Evolutionary conservation across 1,140 invertebrate species (phyloP).

Genomic region (Proales similis): DNA sequence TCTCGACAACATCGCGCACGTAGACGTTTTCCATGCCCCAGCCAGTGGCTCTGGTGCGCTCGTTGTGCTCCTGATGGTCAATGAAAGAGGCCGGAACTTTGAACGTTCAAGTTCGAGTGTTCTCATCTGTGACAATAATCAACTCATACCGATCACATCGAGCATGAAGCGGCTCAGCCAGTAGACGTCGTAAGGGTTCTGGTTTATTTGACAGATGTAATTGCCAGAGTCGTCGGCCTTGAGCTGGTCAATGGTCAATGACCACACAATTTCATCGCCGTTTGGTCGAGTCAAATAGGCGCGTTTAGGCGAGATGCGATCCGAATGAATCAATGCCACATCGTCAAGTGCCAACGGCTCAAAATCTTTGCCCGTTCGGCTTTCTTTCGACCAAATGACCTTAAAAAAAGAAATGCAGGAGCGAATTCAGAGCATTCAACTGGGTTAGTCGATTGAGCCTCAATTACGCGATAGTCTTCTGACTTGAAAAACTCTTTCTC

Average conservation of each 20-base stretch:
- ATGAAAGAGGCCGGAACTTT: constrained; percentile 32
- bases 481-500: constrained; percentile 24
- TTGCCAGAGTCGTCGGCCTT: constrained; percentile 19
- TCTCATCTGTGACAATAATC: background rate
- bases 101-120: background rate
- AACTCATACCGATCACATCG: constrained; percentile 2
- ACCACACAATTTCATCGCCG: constrained; percentile 25
- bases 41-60: background rate
- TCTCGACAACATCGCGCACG: constrained; percentile 4
- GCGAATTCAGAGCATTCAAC: background rate
- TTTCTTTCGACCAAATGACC: constrained; percentile 32
- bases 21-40: constrained; percentile 25
- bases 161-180: constrained; percentile 20
- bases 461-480: constrained; percentile 17
- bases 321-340: background rate
- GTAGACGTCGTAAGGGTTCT: constrained; percentile 20
- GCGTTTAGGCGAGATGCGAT: background rate
- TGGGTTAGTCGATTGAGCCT: background rate
- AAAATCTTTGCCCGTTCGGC: constrained; percentile 17
- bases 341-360: constrained; percentile 26
- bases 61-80: background rate
- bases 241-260: constrained; percentile 10
- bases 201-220: constrained; percentile 34
- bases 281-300: background rate
- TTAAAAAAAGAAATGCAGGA: background rate